Evolutionary conservation across 2,113 vertebrate genomes (phyloP).

Genomic region (Cricetomys ansorgei): DNA sequence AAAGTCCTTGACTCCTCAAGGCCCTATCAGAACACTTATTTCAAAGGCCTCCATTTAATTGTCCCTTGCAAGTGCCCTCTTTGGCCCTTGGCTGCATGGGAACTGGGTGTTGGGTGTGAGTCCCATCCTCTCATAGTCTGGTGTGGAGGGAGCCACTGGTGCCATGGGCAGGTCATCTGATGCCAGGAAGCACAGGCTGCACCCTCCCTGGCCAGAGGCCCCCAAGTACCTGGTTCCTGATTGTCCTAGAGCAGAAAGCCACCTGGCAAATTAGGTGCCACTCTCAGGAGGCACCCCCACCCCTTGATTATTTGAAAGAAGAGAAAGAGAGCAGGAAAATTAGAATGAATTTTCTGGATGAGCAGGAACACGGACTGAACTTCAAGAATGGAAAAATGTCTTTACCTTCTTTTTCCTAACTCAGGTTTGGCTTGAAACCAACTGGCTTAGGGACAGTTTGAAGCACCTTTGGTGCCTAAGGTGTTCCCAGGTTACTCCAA

Average conservation of each 20-base stretch:
- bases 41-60: slow-evolving; percentile 53
- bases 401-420: slow-evolving; percentile 11
- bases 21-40: slow-evolving; percentile 34
- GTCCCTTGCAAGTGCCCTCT: background rate
- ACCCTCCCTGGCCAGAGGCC: background rate
- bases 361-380: background rate
- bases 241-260: background rate
- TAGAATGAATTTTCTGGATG: background rate
- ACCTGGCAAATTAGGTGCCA: background rate
- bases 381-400: background rate
- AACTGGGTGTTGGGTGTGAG: background rate
- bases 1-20: slow-evolving; percentile 58
- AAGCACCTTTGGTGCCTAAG: slow-evolving; percentile 68
- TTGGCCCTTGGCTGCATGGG: background rate
- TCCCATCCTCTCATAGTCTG: background rate
- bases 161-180: background rate
- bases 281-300: background rate
- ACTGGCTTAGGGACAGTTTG: slow-evolving; percentile 66
- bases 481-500: slow-evolving; percentile 51
- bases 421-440: slow-evolving; percentile 36
- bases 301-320: slow-evolving; percentile 12
- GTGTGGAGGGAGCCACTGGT: background rate
- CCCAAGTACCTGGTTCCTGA: background rate
- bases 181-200: background rate
- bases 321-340: background rate